Evolutionary conservation across 2,888 invertebrate genomes (phyloP).

Genomic region (Polydesmus complanatus): DNA sequence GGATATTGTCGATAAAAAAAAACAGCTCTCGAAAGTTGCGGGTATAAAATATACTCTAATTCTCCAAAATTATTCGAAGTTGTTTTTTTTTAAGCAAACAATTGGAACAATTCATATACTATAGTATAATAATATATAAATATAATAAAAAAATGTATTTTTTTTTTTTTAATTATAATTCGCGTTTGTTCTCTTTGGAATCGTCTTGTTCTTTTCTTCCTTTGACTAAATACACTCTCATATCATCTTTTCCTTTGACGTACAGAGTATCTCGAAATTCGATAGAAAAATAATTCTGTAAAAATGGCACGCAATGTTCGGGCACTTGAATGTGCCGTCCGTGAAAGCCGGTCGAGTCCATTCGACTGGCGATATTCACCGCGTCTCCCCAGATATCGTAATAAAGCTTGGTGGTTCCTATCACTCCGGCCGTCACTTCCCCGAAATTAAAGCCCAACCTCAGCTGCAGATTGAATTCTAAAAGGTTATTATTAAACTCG

Average conservation of each 20-base stretch:
- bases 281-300: slow-evolving; percentile 65
- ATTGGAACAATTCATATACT: no score
- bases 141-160: no score
- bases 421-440: slow-evolving; percentile 89
- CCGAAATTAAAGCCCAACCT: slow-evolving; percentile 79
- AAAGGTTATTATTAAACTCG: slow-evolving; percentile 73
- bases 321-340: slow-evolving; percentile 65
- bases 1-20: no score
- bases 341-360: slow-evolving; percentile 90
- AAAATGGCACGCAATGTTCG: slow-evolving; percentile 53
- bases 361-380: slow-evolving; percentile 89
- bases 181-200: no score
- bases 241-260: slow-evolving; percentile 91
- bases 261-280: slow-evolving; percentile 85
- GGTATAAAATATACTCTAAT: no score
- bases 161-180: no score
- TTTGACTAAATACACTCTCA: slow-evolving; percentile 66
- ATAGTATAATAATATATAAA: no score
- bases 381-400: slow-evolving; percentile 99
- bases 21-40: no score
- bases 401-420: slow-evolving; percentile 87
- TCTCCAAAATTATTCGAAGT: no score
- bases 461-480: slow-evolving; percentile 75
- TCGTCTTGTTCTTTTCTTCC: no score
- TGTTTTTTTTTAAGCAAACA: no score